Conservation (phyloP, 2,113 vertebrate species). For the Plecotus auritus region DNA sequence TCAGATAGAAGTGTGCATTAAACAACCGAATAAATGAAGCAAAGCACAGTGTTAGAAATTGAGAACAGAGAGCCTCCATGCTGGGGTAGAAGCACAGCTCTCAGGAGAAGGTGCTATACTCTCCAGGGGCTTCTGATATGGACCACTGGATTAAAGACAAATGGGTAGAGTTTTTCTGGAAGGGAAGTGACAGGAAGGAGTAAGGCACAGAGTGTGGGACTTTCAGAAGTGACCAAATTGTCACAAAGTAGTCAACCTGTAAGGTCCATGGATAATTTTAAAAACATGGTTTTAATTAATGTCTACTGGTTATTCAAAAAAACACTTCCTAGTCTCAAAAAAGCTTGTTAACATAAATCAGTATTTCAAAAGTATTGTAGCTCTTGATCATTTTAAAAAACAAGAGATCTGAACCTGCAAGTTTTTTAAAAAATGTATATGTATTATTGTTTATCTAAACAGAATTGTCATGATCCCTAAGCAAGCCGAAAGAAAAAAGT, state of each 20-base stretch:
- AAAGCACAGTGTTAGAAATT: not conserved
- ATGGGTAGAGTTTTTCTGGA: not conserved
- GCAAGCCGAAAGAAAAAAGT: not conserved
- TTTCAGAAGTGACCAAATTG: not conserved
- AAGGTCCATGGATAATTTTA: conserved; percentile 16
- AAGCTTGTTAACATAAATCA: not conserved
- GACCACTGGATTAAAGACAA: not conserved
- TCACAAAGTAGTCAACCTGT: not conserved
- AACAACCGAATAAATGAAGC: not conserved
- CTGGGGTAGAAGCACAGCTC: not conserved
- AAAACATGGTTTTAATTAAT: not conserved
- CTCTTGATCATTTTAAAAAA: not conserved
- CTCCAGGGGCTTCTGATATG: not conserved
- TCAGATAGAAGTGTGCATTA: not conserved
- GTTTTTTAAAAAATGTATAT: not conserved
- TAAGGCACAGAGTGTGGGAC: not conserved
- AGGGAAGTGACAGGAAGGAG: not conserved
- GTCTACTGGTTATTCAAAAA: not conserved
- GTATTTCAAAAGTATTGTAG: not conserved
- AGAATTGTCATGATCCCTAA: not conserved
- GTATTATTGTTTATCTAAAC: not conserved
- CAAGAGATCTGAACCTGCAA: not conserved
- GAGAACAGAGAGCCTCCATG: not conserved
- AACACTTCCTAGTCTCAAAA: conserved; percentile 6
- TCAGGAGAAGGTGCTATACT: not conserved